Evolutionary conservation across 2,888 invertebrate genomes (phyloP), one percentile per base, ranked within the genome.

Genomic region (Drosophila mercatorum): DNA sequence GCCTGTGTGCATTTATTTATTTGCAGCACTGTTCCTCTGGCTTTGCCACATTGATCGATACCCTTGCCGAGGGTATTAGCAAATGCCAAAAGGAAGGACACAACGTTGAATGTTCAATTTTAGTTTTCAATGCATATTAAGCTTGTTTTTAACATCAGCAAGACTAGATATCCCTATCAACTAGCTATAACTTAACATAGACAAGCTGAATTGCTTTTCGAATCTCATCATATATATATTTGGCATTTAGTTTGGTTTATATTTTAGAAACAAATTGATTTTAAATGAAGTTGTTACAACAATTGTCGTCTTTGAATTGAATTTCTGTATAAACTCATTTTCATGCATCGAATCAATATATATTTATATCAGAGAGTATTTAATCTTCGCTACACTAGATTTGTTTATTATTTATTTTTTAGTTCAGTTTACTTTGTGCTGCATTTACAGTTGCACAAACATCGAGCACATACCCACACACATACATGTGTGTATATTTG

Each of bases 361-460:
- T 26, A 12, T 22, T 0, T n/a, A 34, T 31, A 38, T 26, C 40
- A n/a, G 41, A 55, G 55, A 41, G 55, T 31, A 41, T 55, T 28
- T 26, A 55, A 55, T 28, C 41, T 55, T 55, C 55, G 41, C n/a
- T n/a, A 7, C 6, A 28, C 4, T 14, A 5, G 28, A 41, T 55
- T 28, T 40, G 14, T 40, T 55, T 28, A 28, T 40, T 55, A 53
- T 53, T 55, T 62, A 60, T 73, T 70, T 64, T 56, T 44, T 66
- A n/a, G 12, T 40, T 26, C 52, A 64, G 64, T 71, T 78, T 75
- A 60, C 53, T 78, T 74, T 67, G 57, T 56, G 52, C 55, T 66
- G 66, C 59, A 75, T 58, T 78, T 61, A 68, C 72, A 72, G 49
- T 61, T 74, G 55, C 61, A 59, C n/a, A 53, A 59, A 53, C 62